phyloP scores from a whole-genome alignment of 2,113 vertebrate species.

The Chamaea fasciata region DNA sequence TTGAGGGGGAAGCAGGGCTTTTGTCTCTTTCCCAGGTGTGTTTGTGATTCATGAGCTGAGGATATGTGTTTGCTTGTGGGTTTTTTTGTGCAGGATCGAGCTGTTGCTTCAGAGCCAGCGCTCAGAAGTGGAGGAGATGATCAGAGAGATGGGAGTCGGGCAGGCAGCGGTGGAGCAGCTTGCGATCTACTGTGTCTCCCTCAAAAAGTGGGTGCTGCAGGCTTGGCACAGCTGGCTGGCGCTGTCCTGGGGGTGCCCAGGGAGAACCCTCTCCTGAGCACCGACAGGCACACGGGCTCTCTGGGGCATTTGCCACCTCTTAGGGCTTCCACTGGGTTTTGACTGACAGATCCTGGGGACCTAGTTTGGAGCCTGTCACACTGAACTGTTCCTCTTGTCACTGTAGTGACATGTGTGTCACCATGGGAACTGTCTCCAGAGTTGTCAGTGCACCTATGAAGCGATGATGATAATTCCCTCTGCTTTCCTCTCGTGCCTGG shows the following conservation, averaged over 20 bases:
- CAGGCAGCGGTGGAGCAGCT: conserved; percentile 91
- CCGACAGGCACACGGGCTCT: rapidly evolving
- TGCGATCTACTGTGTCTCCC: conserved; percentile 91
- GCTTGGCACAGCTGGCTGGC: not conserved
- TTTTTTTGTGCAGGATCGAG: conserved; percentile 76
- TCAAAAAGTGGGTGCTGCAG: conserved; percentile 86
- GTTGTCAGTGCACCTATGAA: conserved; percentile 27
- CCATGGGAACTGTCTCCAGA: conserved; percentile 60
- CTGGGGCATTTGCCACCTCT: rapidly evolving
- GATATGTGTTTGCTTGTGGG: not conserved
- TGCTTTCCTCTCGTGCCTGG: rapidly evolving
- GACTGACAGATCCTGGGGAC: conserved; percentile 17
- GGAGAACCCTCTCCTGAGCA: not conserved
- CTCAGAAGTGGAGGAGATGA: conserved; percentile 91
- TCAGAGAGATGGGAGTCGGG: conserved; percentile 89
- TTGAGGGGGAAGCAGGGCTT: not conserved
- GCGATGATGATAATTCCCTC: conserved; percentile 14
- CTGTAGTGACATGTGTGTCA: conserved; percentile 33
- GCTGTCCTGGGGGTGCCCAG: not conserved
- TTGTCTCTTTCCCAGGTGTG: not conserved
- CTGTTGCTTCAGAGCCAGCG: conserved; percentile 88
- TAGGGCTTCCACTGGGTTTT: not conserved
- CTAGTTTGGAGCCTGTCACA: conserved; percentile 37
- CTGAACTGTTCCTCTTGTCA: conserved; percentile 13
- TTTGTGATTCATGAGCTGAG: not conserved